Conservation (phyloP, 2,797 vertebrate species). For the Myoxocephalus aenaeus region DNA sequence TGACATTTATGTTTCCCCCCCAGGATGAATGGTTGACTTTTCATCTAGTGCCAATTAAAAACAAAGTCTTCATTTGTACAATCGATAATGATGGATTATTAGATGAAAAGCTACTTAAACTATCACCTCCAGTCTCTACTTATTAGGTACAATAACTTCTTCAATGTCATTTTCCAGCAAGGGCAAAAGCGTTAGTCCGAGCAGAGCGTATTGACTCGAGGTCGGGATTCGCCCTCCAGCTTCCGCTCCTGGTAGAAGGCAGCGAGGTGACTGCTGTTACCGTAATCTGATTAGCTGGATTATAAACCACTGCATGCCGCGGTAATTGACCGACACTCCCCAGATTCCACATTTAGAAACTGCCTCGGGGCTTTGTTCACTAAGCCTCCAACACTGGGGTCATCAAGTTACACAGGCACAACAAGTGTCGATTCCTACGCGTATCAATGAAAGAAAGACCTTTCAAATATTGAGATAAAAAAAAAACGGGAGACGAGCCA, state of each 20-base stretch:
- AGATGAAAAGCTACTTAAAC: not conserved
- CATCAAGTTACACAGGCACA: not conserved
- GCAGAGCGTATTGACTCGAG: not conserved
- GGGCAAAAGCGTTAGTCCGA: not conserved
- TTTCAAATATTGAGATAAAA: not conserved
- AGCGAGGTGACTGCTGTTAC: constrained; percentile 51
- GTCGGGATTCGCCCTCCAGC: not conserved
- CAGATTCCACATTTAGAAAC: constrained; percentile 32
- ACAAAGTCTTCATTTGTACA: not conserved
- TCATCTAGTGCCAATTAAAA: not conserved
- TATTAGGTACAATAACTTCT: not conserved
- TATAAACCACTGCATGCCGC: constrained; percentile 52
- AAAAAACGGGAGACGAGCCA: too few relatives aligned
- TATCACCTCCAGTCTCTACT: not conserved
- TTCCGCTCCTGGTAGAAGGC: constrained; percentile 8
- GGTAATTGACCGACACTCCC: constrained; percentile 27
- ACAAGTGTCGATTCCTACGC: not conserved
- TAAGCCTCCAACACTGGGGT: not conserved
- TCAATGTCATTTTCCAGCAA: not conserved
- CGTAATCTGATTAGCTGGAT: constrained; percentile 72
- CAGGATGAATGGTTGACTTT: not conserved
- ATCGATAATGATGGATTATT: not conserved
- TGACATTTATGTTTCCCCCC: not conserved
- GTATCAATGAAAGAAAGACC: not conserved
- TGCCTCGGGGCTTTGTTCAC: not conserved